Evolutionary conservation across 2,113 vertebrate species (phyloP).

Genomic region (Xiphorhynchus elegans): DNA sequence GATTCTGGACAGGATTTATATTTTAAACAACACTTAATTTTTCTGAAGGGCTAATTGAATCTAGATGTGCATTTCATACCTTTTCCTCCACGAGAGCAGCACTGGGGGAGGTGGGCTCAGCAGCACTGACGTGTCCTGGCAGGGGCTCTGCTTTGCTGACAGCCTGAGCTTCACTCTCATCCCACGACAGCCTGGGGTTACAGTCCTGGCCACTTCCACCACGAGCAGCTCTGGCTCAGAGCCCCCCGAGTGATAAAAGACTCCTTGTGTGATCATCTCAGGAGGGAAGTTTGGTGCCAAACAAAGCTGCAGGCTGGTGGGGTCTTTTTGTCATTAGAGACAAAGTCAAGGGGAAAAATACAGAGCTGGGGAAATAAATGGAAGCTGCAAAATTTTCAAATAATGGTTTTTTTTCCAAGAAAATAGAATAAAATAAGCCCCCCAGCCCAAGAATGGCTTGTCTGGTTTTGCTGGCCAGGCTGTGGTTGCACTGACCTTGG

Average conservation of each 20-base stretch:
- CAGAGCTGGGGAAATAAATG: neutral
- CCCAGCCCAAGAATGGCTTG: neutral
- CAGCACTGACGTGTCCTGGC: constrained; percentile 37
- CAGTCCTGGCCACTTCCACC: constrained; percentile 21
- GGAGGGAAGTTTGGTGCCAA: constrained; percentile 37
- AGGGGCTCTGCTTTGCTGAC: constrained; percentile 38
- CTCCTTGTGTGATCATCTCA: constrained; percentile 49
- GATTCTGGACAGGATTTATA: neutral
- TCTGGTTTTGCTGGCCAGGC: neutral
- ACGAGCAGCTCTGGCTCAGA: constrained; percentile 33
- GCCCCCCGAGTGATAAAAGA: constrained; percentile 30
- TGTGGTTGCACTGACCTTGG: neutral
- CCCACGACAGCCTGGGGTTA: neutral
- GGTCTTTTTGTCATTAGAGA: constrained; percentile 4
- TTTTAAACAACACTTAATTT: neutral
- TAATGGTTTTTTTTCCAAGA: neutral
- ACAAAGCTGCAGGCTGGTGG: constrained; percentile 47
- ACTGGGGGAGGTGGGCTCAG: neutral
- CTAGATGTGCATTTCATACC: constrained; percentile 51
- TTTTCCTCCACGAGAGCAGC: constrained; percentile 14
- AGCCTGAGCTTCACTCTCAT: neutral
- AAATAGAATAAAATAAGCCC: neutral
- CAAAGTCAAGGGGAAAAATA: constrained; percentile 18
- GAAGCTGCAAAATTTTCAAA: neutral
- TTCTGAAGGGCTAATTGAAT: neutral